Conservation (phyloP, 2,888 invertebrate species). For the Aphodius sticticus region DNA sequence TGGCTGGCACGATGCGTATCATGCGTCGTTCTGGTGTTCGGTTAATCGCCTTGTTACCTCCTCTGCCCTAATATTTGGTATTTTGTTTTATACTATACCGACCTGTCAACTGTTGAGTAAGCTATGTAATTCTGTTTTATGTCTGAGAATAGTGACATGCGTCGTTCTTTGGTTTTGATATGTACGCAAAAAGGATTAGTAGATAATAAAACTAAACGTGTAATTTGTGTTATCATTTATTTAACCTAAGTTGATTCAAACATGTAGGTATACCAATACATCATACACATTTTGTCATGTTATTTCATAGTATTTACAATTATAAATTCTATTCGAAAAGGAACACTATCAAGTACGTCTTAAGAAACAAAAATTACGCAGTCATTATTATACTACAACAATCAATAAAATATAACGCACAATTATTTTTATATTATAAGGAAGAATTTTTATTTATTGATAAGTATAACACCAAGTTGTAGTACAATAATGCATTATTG, state of each 20-base stretch:
- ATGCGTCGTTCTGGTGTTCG: too few species aligned
- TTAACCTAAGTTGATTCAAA: slow-evolving; percentile 33
- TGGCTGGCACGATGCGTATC: too few species aligned
- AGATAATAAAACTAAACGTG: background rate
- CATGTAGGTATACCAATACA: slow-evolving; percentile 32
- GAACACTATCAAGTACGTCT: background rate
- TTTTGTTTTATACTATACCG: too few species aligned
- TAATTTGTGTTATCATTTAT: background rate
- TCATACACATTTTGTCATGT: slow-evolving; percentile 22
- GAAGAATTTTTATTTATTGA: background rate
- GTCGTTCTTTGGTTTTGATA: too few species aligned
- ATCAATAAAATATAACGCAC: background rate
- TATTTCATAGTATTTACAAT: background rate
- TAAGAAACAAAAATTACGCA: background rate
- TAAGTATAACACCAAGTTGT: background rate
- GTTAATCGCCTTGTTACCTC: too few species aligned
- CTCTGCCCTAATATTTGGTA: too few species aligned
- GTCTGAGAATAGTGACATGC: too few species aligned
- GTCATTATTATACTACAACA: background rate
- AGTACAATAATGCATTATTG: background rate
- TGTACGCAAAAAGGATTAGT: background rate
- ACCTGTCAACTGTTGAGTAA: too few species aligned
- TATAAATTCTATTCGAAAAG: background rate
- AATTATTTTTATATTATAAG: background rate
- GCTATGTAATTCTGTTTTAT: too few species aligned